Evolutionary conservation across 2,797 vertebrate genomes (phyloP), one percentile per base, ranked within the genome.

Genomic region (Serranus cabrilla): DNA sequence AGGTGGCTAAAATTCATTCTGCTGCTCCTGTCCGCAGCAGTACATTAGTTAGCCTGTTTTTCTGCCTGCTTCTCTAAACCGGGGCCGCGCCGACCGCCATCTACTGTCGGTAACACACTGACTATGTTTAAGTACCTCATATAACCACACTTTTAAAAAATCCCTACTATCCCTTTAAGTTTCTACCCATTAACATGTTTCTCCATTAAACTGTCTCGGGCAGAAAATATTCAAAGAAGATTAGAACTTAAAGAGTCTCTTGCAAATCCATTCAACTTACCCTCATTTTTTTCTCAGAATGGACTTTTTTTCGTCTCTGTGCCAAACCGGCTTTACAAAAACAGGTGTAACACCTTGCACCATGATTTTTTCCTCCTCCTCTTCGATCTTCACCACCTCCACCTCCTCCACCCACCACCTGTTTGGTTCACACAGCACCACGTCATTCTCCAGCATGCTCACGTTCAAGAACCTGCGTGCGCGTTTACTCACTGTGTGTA

Each of bases 401-500:
- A 78, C 82, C 62, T 75, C 71, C 78, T 80, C 81, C 82, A 40
- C 77, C 72, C 70, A 77, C 72, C 71, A 62, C 77, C 71, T 75
- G 69, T 88, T 89, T 87, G 73, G 81, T 79, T 84, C 79, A 57
- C 81, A 67, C 54, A 51, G 55, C 84, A 85, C 87, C 88, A 65
- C 75, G 14, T 72, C 83, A 78, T 74, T 60, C 78, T 66, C 78
- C 63, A 92, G 89, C 89, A 93, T 93, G 89, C 87, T 82, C 73
- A 60, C 62, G 7, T 77, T 74, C 82, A 69, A 40, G 16, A 42
- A 77, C 57, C 85, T 86, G 84, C 93, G 85, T 88, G 90, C 91
- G 87, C 82, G 90, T 83, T 87, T 85, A 80, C 84, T 93, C 68
- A 93, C 82, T 89, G 54, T 63, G 31, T 73, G 3, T 86, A 76